A percentile compares a stretch with the other conserved stretches of the same genome.
Conservation (phyloP, 2,113 vertebrate species). For the Pterophyllum scalare region DNA sequence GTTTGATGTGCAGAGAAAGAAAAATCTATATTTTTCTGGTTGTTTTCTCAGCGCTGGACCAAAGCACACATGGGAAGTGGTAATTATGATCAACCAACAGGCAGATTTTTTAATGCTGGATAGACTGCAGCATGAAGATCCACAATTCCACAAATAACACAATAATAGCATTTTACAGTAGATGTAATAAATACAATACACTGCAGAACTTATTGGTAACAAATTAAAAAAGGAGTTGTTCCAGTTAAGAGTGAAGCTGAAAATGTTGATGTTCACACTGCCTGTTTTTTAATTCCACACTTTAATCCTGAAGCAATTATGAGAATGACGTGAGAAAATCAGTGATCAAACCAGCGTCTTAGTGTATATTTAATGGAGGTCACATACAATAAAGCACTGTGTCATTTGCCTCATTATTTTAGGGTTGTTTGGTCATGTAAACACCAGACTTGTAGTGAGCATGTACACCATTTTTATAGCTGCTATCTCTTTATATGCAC, state of each 20-base stretch:
- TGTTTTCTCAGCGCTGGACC: conserved; percentile 20
- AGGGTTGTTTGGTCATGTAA: conserved; percentile 36
- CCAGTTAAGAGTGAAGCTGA: background rate
- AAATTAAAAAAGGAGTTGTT: background rate
- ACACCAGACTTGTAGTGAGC: conserved; percentile 19
- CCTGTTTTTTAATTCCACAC: background rate
- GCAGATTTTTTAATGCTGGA: conserved; percentile 4
- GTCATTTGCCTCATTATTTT: conserved; percentile 41
- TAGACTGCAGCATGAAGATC: background rate
- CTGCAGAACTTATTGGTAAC: background rate
- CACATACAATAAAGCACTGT: conserved; percentile 1
- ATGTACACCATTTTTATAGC: background rate
- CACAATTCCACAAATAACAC: background rate
- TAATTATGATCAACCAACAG: conserved; percentile 49
- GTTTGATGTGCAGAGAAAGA: conserved; percentile 14
- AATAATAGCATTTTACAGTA: background rate
- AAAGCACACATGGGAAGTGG: conserved; percentile 26
- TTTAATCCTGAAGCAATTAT: conserved; percentile 17
- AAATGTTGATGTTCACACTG: background rate
- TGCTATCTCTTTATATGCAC: conserved; percentile 18
- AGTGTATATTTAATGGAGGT: conserved; percentile 39
- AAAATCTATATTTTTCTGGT: background rate
- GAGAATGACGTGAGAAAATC: conserved; percentile 17
- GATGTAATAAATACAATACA: background rate
- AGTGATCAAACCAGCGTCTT: conserved; percentile 11